Evolutionary conservation across 2,797 vertebrate species (phyloP).

Genomic region (Hyperoplus immaculatus): DNA sequence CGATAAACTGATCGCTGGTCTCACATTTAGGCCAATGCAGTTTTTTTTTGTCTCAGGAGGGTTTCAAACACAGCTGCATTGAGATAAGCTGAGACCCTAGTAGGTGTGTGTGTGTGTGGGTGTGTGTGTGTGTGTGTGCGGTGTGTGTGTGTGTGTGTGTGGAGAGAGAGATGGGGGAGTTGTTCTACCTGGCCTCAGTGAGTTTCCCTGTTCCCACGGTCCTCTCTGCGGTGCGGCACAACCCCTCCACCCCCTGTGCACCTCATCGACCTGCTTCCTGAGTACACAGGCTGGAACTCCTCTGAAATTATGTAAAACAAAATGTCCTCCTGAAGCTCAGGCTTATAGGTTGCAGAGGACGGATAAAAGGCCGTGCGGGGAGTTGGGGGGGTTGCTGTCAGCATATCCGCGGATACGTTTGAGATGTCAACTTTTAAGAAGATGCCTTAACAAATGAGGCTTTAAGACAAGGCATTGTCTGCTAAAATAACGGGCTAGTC

Average conservation of each 20-base stretch:
- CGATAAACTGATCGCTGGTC: conserved; percentile 55
- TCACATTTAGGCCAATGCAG: conserved; percentile 58
- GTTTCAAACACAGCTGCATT: conserved; percentile 62
- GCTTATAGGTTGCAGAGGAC: conserved; percentile 53
- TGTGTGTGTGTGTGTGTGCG: conserved; percentile 26
- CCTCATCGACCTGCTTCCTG: conserved; percentile 14
- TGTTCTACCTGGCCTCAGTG: conserved; percentile 55
- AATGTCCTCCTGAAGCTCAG: conserved; percentile 60
- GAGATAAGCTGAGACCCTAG: conserved; percentile 53
- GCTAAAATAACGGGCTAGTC: conserved; percentile 53
- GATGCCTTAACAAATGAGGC: conserved; percentile 42
- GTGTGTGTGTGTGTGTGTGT: conserved; percentile 31
- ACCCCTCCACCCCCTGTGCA: conserved; percentile 13
- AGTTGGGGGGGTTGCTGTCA: conserved; percentile 44
- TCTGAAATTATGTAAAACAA: conserved; percentile 52
- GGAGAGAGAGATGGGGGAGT: conserved; percentile 17
- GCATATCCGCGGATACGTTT: conserved; percentile 54
- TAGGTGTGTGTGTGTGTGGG: conserved; percentile 23
- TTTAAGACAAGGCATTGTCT: conserved; percentile 56
- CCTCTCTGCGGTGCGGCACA: conserved; percentile 36
- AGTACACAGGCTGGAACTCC: conserved; percentile 13
- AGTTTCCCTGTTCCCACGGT: conserved; percentile 66
- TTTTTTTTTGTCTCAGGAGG: conserved; percentile 51
- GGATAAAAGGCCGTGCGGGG: conserved; percentile 32
- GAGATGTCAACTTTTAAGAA: conserved; percentile 49